These are phyloP conservation scores for Megatriorchis doriae DNA, from an alignment of 2,113 vertebrate genomes.

Conservation along the genomic window DNA sequence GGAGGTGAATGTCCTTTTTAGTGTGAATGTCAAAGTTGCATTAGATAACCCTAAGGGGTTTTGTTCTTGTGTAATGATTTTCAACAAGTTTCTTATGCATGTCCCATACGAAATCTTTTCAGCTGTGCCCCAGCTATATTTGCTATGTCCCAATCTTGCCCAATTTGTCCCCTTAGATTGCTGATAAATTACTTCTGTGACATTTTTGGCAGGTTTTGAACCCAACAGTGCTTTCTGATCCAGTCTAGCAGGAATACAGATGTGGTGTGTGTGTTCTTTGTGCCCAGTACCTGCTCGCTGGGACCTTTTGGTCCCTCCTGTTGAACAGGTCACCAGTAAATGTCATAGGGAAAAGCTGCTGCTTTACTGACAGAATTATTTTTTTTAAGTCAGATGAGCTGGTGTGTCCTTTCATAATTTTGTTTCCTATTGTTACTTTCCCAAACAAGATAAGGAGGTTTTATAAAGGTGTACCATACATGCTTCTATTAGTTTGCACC, in stretches of 20 bases:
- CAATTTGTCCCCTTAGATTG: background rate
- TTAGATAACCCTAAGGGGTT: background rate
- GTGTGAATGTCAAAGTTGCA: background rate
- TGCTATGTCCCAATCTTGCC: background rate
- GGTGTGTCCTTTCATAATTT: background rate
- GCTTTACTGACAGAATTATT: too few relatives aligned
- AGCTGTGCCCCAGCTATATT: too few relatives aligned
- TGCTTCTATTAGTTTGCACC: too few relatives aligned
- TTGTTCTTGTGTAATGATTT: background rate
- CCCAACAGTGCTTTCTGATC: background rate
- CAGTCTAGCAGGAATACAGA: background rate
- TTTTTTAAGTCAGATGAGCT: background rate
- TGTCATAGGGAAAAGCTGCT: background rate
- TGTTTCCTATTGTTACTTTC: background rate
- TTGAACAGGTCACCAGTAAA: background rate
- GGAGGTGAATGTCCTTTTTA: background rate
- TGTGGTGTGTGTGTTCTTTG: background rate
- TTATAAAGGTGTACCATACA: background rate
- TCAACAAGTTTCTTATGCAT: too few relatives aligned
- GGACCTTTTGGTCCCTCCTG: too few relatives aligned
- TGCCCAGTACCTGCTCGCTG: background rate
- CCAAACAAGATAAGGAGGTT: background rate
- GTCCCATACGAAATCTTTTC: too few relatives aligned
- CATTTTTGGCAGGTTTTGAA: too few relatives aligned
- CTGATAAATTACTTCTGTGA: background rate